A percentile compares a stretch with the other conserved stretches of the same genome.
phyloP scores from a whole-genome alignment of 2,797 vertebrate species.

The Salmo trutta region DNA sequence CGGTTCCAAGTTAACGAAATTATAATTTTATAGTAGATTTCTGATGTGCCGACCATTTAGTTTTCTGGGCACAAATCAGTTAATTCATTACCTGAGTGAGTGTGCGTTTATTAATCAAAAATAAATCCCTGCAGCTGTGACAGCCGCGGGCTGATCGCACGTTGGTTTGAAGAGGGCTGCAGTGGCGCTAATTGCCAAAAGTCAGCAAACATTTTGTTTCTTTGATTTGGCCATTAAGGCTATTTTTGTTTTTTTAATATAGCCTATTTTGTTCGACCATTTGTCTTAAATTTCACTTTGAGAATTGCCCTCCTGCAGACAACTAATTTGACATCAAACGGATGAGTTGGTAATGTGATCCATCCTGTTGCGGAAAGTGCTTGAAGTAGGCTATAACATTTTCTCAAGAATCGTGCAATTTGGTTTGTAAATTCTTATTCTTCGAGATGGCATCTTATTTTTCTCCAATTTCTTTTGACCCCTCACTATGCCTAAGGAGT shows the following conservation, averaged over 20 bases:
- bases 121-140: background rate
- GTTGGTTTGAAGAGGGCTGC: background rate
- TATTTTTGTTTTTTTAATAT: background rate
- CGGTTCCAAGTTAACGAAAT: background rate
- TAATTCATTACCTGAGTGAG: background rate
- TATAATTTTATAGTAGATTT: background rate
- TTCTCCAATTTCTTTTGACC: background rate
- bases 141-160: background rate
- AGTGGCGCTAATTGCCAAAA: background rate
- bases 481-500: background rate
- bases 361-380: background rate
- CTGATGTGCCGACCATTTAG: background rate
- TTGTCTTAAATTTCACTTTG: background rate
- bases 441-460: background rate
- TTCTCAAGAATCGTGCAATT: background rate
- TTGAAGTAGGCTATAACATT: background rate
- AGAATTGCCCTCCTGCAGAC: background rate
- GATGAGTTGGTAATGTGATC: background rate
- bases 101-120: background rate
- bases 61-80: background rate
- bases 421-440: background rate
- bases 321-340: background rate
- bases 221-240: background rate
- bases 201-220: background rate
- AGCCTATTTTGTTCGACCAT: background rate